Evolutionary conservation across 2,113 vertebrate species (phyloP).

Genomic region (Pseudois nayaur): DNA sequence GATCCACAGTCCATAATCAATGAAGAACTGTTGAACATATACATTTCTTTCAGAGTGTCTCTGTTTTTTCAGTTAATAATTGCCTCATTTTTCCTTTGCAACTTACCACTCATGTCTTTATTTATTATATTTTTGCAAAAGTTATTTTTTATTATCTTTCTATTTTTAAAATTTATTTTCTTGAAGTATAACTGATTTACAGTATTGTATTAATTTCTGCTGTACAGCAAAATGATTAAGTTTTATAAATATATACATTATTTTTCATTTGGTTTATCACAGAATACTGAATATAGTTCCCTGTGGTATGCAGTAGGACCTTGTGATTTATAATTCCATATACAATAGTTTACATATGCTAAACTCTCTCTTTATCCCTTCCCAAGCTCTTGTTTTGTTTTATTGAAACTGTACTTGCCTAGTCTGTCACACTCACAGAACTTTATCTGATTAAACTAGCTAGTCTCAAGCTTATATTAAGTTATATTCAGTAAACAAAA

Average conservation of each 20-base stretch:
- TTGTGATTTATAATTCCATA: background rate
- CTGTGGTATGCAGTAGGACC: background rate
- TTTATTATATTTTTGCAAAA: background rate
- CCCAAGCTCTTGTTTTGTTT: background rate
- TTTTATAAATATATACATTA: background rate
- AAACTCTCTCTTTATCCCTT: background rate
- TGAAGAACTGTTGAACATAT: background rate
- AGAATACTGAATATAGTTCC: background rate
- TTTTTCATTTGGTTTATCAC: background rate
- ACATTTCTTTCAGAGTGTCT: background rate
- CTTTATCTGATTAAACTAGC: background rate
- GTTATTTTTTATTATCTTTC: background rate
- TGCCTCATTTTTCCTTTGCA: background rate
- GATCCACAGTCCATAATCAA: accelerated
- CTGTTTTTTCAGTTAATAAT: background rate
- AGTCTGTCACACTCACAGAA: background rate
- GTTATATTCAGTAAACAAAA: background rate
- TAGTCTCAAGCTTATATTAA: background rate
- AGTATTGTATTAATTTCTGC: background rate
- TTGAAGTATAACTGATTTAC: background rate
- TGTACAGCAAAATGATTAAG: background rate
- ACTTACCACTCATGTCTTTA: background rate
- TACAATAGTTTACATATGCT: background rate
- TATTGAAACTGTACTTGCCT: background rate
- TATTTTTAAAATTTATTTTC: background rate